These are phyloP conservation scores for Tauraco erythrolophus DNA, from an alignment of 2,113 vertebrate genomes.

Conservation along the genomic window DNA sequence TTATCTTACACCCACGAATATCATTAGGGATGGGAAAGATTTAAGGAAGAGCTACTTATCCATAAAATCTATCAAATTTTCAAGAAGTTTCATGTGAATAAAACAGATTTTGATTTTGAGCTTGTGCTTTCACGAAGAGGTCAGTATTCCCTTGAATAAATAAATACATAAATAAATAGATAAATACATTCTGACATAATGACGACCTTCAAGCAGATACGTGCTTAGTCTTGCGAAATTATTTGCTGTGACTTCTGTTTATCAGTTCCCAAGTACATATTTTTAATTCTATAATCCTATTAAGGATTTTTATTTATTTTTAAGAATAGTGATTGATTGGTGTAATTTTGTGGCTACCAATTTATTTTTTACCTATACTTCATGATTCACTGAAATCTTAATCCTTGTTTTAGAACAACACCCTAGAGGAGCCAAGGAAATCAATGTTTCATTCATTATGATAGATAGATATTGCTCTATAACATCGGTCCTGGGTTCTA, in stretches of 20 bases:
- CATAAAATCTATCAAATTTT: background rate
- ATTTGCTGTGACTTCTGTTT: background rate
- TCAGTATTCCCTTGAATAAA: background rate
- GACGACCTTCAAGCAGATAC: background rate
- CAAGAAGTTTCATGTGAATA: background rate
- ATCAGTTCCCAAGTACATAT: background rate
- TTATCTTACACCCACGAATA: background rate
- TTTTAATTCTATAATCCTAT: background rate
- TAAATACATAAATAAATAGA: background rate
- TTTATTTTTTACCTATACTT: background rate
- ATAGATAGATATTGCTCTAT: background rate
- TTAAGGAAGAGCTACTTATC: background rate
- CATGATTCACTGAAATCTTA: background rate
- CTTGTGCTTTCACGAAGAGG: background rate
- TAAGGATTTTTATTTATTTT: background rate
- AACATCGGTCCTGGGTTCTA: background rate
- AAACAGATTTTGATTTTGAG: background rate
- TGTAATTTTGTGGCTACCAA: background rate
- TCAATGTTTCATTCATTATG: background rate
- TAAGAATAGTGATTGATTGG: background rate
- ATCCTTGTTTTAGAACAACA: conserved; percentile 29
- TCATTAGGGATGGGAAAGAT: background rate
- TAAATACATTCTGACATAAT: background rate
- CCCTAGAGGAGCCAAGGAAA: background rate
- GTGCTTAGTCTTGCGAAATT: background rate